A percentile compares a stretch with the other conserved stretches of the same genome.
Evolutionary conservation across 2,888 invertebrate genomes (phyloP).

Genomic region (Arctia plantaginis): DNA sequence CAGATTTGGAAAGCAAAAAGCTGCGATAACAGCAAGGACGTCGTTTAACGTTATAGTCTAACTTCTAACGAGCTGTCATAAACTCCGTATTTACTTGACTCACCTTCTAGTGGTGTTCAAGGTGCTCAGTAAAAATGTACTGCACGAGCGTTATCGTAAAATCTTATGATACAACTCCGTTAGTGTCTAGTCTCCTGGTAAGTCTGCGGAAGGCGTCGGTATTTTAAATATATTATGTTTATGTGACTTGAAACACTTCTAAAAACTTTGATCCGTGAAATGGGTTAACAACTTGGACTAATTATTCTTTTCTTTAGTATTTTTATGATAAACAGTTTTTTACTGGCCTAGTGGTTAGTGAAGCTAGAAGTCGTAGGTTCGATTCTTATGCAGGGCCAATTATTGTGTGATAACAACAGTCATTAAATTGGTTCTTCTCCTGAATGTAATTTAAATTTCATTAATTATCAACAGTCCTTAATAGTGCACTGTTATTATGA

Average conservation of each 20-base stretch:
- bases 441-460: too few relatives aligned
- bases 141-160: slow-evolving; percentile 65
- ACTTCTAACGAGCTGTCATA: slow-evolving; percentile 83
- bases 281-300: background rate
- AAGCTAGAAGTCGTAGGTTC: background rate
- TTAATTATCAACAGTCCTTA: too few relatives aligned
- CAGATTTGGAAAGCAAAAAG: slow-evolving; percentile 75
- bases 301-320: background rate
- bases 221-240: slow-evolving; percentile 17
- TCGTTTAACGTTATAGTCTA: slow-evolving; percentile 79
- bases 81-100: slow-evolving; percentile 81
- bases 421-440: too few relatives aligned
- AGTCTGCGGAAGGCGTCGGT: slow-evolving; percentile 26
- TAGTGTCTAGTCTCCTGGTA: slow-evolving; percentile 53
- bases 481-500: too few relatives aligned
- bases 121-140: slow-evolving; percentile 64
- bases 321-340: background rate
- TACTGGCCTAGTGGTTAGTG: background rate
- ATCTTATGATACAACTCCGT: slow-evolving; percentile 68
- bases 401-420: too few relatives aligned
- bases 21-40: slow-evolving; percentile 67
- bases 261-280: background rate
- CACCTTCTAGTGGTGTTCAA: slow-evolving; percentile 53
- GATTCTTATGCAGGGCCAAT: too few relatives aligned
- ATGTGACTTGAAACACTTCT: background rate